Evolutionary conservation across 2,113 vertebrate genomes (phyloP).

Genomic region (Ornithorhynchus anatinus): DNA sequence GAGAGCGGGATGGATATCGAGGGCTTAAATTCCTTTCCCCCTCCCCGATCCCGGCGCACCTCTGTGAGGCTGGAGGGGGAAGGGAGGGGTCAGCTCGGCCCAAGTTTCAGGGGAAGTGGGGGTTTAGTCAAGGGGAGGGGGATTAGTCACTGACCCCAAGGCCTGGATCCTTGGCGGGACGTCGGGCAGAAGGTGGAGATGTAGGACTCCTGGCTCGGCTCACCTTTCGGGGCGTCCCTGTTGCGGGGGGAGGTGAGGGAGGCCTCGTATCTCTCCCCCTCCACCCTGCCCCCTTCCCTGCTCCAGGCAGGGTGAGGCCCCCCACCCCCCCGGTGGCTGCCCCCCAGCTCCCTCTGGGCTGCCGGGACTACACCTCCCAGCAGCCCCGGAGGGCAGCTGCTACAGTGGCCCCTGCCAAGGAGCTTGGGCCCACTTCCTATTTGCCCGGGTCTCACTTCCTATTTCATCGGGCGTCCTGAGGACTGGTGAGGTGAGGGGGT

Average conservation of each 20-base stretch:
- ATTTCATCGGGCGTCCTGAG: background rate
- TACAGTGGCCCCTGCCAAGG: background rate
- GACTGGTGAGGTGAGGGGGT: background rate
- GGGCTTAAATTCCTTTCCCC: too few species aligned
- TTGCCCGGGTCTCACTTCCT: background rate
- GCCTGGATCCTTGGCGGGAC: background rate
- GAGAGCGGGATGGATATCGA: too few species aligned
- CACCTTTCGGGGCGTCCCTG: background rate
- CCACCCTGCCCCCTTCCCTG: too few species aligned
- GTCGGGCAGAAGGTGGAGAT: background rate
- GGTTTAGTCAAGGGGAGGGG: too few species aligned
- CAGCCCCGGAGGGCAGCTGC: background rate
- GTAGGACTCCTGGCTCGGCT: background rate
- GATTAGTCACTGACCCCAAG: too few species aligned
- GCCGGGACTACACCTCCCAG: too few species aligned
- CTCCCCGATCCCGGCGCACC: too few species aligned
- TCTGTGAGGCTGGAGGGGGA: background rate
- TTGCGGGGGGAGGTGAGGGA: background rate
- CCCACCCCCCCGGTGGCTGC: background rate
- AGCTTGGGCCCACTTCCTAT: background rate
- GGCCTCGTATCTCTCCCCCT: background rate
- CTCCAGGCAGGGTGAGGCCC: too few species aligned
- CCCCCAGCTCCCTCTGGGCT: background rate
- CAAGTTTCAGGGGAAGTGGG: too few species aligned
- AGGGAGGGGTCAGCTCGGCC: background rate